phyloP scores from a whole-genome alignment of 2,888 invertebrate species.

The Chloroclysta siterata region DNA sequence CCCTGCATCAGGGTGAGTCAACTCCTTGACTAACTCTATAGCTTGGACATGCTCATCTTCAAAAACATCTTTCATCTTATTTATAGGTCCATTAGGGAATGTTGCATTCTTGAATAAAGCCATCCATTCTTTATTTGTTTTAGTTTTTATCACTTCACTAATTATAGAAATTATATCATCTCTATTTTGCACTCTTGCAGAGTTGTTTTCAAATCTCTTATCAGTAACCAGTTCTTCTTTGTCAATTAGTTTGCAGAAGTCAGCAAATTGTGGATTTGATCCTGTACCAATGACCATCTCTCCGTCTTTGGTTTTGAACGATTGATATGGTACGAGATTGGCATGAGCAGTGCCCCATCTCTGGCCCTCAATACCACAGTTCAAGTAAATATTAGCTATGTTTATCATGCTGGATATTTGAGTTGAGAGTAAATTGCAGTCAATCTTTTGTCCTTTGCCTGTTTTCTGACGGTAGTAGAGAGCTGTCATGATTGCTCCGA shows the following conservation, averaged over 20 bases:
- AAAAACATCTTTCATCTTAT: conserved; percentile 93
- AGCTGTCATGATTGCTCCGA: conserved; percentile 97
- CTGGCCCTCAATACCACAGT: conserved; percentile 90
- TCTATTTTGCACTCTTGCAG: conserved; percentile 90
- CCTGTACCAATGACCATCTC: conserved; percentile 95
- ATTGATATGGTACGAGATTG: conserved; percentile 97
- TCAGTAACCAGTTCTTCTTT: conserved; percentile 86
- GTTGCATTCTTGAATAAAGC: conserved; percentile 88
- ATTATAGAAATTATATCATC: conserved; percentile 87
- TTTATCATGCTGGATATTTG: conserved; percentile 96
- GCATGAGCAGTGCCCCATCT: conserved; percentile 97
- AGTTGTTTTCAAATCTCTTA: conserved; percentile 89
- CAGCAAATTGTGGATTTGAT: conserved; percentile 91
- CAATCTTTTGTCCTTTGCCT: conserved; percentile 95
- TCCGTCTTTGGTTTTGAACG: conserved; percentile 93
- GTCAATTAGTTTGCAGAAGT: conserved; percentile 88
- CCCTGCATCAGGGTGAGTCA: conserved; percentile 89
- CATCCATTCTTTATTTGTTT: conserved; percentile 91
- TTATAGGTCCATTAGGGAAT: conserved; percentile 96
- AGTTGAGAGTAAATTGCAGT: conserved; percentile 96
- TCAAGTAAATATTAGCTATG: conserved; percentile 95
- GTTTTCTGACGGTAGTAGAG: conserved; percentile 91
- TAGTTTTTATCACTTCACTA: conserved; percentile 81
- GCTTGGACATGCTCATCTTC: conserved; percentile 93
- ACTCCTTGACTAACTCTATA: conserved; percentile 89